Conservation (phyloP, 2,888 invertebrate genomes). For the Lochmaea capreae region DNA sequence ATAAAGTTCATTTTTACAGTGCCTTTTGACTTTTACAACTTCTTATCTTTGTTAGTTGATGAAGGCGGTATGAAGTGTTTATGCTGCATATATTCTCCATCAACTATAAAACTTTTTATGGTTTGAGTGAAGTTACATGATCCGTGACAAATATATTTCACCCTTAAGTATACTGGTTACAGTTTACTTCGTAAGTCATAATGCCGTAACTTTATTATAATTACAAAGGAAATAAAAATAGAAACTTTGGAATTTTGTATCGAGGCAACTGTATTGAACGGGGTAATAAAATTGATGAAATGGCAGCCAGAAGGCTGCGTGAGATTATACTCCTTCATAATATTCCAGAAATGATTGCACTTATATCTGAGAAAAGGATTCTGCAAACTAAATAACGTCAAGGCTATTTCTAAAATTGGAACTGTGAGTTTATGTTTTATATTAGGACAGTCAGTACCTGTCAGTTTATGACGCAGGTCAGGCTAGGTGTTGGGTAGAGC, state of each 20-base stretch:
- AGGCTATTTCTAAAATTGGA: too few relatives aligned
- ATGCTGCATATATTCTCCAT: not conserved
- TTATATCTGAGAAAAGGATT: too few relatives aligned
- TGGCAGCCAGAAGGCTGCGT: too few relatives aligned
- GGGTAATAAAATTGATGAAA: too few relatives aligned
- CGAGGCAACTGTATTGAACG: too few relatives aligned
- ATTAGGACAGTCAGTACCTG: too few relatives aligned
- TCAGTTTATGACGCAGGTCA: too few relatives aligned
- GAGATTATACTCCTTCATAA: too few relatives aligned
- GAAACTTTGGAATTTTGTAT: not conserved
- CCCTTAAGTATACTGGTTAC: not conserved
- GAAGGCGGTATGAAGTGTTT: not conserved
- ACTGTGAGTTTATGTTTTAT: too few relatives aligned
- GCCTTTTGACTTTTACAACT: not conserved
- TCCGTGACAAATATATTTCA: not conserved
- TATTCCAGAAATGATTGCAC: too few relatives aligned
- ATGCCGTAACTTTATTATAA: not conserved
- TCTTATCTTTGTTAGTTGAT: slow-evolving; percentile 4
- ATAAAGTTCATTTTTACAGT: not conserved
- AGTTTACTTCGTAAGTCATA: not conserved
- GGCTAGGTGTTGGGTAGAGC: too few relatives aligned
- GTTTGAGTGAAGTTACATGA: not conserved
- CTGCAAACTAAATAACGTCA: too few relatives aligned
- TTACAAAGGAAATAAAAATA: not conserved
- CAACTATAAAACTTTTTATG: not conserved